phyloP scores from a whole-genome alignment of 2,113 vertebrate genomes.

The Podiceps cristatus region DNA sequence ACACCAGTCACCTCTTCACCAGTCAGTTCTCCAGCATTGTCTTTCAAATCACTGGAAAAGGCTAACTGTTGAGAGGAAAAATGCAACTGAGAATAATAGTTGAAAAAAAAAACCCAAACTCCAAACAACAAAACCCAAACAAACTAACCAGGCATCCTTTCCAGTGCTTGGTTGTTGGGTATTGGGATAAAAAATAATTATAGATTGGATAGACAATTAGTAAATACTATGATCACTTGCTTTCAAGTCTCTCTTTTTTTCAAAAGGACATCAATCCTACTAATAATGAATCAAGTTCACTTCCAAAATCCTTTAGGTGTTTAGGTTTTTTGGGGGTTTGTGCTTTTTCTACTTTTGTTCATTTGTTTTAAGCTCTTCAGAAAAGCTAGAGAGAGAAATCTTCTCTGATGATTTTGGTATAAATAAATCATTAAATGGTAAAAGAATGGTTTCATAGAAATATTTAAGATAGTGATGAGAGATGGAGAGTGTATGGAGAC shows the following conservation, averaged over 20 bases:
- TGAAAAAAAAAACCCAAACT: neutral
- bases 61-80: neutral
- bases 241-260: neutral
- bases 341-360: neutral
- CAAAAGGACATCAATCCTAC: neutral
- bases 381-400: neutral
- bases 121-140: too few relatives aligned
- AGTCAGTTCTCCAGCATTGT: neutral
- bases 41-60: neutral
- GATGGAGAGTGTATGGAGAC: neutral
- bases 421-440: neutral
- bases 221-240: neutral
- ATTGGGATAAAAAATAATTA: neutral
- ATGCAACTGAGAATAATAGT: neutral
- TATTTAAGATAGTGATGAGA: neutral
- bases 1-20: neutral
- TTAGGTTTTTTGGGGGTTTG: neutral
- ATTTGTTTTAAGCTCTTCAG: neutral
- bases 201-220: neutral
- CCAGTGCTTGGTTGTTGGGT: neutral
- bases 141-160: neutral
- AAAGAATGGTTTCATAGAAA: neutral
- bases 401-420: neutral
- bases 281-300: neutral
- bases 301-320: neutral